Evolutionary conservation across 2,113 vertebrate species (phyloP), one percentile per base, ranked within the genome.

Genomic region (Sorex fumeus): DNA sequence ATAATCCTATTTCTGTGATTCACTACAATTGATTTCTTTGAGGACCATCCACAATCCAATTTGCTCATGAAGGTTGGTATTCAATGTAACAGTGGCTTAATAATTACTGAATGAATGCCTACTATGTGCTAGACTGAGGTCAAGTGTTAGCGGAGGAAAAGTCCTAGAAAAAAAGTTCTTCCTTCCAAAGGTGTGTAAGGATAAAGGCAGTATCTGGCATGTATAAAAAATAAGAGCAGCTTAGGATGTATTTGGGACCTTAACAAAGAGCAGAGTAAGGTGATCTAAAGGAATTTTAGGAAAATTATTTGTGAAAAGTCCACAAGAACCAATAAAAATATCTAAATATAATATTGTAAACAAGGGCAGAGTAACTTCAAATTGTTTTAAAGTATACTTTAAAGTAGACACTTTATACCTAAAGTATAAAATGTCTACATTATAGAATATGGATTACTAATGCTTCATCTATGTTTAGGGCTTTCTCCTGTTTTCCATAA

Each of bases 1-100:
- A 85, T 83, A 87, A 91, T 91, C 88, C 90, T 87, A 75, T 69
- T 57, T 93, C 67, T 19, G 66, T 87, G 92, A 82, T 30, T 93
- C 36, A 13, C 43, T 25, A 40, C 69, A 81, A 64, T 72, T 77
- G 94, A 81, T 78, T 96, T 87, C 69, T 87, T 64, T 50, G 45
- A 86, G 64, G 71, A 60, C 19, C 43, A 23, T 32, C 45, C 27
- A 25, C n/a, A 5, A 18, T 57, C 71, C 40, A 25, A 57, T 40
- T 53, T 45, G 75, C 9, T 19, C 6, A 5, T 0, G 25, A 47
- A 32, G 70, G 34, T 10, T 80, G 50, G 28, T 72, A 2, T 36
- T 66, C 32, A 74, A 15, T 16, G 18, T 32, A 53, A 70, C 12
- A 23, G 2, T 45, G 70, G n/a, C 34, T 77, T n/a, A 34, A 8